Evolutionary conservation across 1,140 invertebrate genomes (phyloP).

Genomic region (Pteromalus puparum): DNA sequence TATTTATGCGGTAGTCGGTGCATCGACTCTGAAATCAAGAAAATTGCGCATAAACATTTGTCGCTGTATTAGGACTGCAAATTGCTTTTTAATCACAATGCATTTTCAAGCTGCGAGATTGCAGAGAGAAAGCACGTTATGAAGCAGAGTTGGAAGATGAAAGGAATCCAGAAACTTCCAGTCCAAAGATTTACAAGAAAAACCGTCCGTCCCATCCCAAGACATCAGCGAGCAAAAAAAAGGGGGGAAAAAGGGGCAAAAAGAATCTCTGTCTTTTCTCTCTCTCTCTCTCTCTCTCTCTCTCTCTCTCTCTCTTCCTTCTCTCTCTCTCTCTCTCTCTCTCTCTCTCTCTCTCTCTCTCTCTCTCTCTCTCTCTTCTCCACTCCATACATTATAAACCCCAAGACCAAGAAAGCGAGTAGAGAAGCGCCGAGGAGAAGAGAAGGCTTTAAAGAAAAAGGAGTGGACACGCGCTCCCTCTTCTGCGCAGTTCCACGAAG

Average conservation of each 20-base stretch:
- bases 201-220: background rate
- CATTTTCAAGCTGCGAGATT: background rate
- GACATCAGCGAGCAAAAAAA: background rate
- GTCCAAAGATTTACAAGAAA: background rate
- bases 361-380: background rate
- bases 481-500: background rate
- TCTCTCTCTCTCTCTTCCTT: background rate
- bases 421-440: background rate
- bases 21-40: background rate
- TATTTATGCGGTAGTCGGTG: background rate
- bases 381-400: conserved; percentile 7
- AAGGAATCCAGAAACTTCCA: background rate
- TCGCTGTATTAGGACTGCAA: background rate
- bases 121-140: too few species aligned
- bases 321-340: background rate
- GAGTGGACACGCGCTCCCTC: conserved; percentile 16
- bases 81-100: background rate
- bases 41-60: background rate
- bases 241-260: background rate
- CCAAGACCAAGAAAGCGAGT: background rate
- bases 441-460: conserved; percentile 18
- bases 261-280: background rate
- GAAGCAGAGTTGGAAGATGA: background rate
- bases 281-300: background rate
- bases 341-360: background rate